phyloP scores from a whole-genome alignment of 2,113 vertebrate genomes.

The Leptosomus discolor region DNA sequence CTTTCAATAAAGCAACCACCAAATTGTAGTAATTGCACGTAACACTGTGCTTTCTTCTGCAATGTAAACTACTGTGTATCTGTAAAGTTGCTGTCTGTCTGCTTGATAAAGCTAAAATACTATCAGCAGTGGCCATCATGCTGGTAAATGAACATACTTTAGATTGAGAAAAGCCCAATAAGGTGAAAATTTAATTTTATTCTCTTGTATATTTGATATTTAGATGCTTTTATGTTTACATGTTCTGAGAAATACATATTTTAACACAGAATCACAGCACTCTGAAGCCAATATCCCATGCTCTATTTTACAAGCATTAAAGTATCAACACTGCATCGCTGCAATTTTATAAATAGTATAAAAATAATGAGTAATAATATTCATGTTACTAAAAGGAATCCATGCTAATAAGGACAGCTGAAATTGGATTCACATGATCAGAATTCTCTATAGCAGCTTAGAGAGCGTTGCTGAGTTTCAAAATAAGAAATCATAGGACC shows the following conservation, averaged over 20 bases:
- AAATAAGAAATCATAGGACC: background rate
- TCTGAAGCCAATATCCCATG: background rate
- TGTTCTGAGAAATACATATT: background rate
- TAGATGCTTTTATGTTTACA: background rate
- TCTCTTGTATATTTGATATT: background rate
- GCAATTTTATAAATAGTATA: conserved; percentile 15
- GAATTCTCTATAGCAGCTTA: background rate
- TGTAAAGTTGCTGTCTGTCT: background rate
- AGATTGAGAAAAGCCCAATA: background rate
- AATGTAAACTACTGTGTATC: background rate
- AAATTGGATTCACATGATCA: conserved; percentile 26
- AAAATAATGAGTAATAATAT: conserved; percentile 33
- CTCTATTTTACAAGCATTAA: background rate
- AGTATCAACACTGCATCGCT: background rate
- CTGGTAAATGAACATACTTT: background rate
- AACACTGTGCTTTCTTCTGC: background rate
- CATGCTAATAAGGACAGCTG: conserved; percentile 31
- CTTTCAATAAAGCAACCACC: background rate
- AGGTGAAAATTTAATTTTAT: background rate
- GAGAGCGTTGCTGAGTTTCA: background rate
- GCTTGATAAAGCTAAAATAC: background rate
- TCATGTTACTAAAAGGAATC: conserved; percentile 30
- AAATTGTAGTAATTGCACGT: background rate
- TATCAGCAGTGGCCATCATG: background rate
- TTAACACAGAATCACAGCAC: background rate